Conservation (phyloP, 1,140 invertebrate species). For the Papilio polyxenes region DNA sequence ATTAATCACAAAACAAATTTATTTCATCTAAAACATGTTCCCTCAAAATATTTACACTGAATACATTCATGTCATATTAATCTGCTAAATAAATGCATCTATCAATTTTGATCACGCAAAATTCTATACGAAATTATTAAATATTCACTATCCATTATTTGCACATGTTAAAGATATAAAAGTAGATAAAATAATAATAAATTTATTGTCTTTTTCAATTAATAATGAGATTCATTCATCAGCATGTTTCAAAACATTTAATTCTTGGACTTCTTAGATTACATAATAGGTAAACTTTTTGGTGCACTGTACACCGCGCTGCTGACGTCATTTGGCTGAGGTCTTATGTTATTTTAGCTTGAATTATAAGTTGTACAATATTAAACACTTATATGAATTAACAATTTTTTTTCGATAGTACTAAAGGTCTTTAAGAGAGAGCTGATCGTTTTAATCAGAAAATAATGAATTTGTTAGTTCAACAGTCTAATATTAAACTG, state of each 20-base stretch:
- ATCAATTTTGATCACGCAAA: conserved; percentile 58
- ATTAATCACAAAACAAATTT: conserved; percentile 57
- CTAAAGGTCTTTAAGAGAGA: no score
- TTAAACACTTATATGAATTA: neutral
- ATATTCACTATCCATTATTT: conserved; percentile 46
- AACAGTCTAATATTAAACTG: no score
- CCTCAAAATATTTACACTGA: conserved; percentile 66
- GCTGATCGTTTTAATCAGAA: no score
- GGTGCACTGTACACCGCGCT: neutral
- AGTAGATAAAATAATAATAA: neutral
- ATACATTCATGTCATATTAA: conserved; percentile 43
- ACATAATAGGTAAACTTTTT: neutral
- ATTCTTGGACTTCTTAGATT: no score
- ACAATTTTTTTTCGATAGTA: neutral
- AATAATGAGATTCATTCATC: neutral
- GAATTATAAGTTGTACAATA: neutral
- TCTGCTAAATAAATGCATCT: conserved; percentile 65
- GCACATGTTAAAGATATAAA: conserved; percentile 48
- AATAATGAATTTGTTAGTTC: no score
- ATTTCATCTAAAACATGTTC: conserved; percentile 54
- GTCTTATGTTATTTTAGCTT: neutral
- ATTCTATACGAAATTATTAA: conserved; percentile 43
- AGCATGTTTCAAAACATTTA: no score
- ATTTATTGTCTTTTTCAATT: neutral
- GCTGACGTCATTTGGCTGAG: neutral